Evolutionary conservation across 30 jellyfish, hydroid and myxozoan species (phyloP), one percentile per base, ranked within the genome.

Genomic region (Aurelia aurita complex sp. Pacific): DNA sequence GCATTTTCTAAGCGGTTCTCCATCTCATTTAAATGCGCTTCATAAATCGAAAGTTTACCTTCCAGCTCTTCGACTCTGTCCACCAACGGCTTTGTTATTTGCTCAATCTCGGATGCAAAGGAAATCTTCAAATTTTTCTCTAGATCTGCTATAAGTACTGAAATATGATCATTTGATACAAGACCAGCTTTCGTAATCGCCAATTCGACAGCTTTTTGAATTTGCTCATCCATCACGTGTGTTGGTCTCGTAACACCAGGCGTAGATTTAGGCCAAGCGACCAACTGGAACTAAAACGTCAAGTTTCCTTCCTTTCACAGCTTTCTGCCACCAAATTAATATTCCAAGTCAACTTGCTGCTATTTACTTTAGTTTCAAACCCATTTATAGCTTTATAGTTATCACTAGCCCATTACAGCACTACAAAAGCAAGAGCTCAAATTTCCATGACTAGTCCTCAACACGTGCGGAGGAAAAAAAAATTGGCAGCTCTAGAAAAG

Each of bases 41-140:
- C 85, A 57, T 74, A 74, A 13, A 46, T 50, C 73, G 85, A 74
- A 16, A 74, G 85, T 33, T 74, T 74, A 57, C 85, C 85, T 74
- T 74, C 85, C 85, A 74, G 55, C 34, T 72, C 85, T 74, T 38
- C 85, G 2, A 74, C 85, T 33, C 85, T 74, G 74, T 51, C 74
- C 72, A 74, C 74, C 73, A 51, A 51, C 19, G 85, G 85, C 73
- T 74, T 4, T 51, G 83, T 53, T 74, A 46, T 35, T 71, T 71
- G 23, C 66, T 71, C 81, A 35, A 74, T 74, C 73, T 74, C 85
- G 55, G 85, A 74, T 18, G 85, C 85, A 74, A 74, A 52, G 64
- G 85, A 74, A 18, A n/a, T 50, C 85, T 74, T 74, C 43, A 74
- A 62, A 29, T 74, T 74, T 74, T 74, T 74, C 85, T 74, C 74